A percentile compares a stretch with the other conserved stretches of the same genome.
phyloP scores from a whole-genome alignment of 2,113 vertebrate genomes.

The Sinosuthora webbiana region DNA sequence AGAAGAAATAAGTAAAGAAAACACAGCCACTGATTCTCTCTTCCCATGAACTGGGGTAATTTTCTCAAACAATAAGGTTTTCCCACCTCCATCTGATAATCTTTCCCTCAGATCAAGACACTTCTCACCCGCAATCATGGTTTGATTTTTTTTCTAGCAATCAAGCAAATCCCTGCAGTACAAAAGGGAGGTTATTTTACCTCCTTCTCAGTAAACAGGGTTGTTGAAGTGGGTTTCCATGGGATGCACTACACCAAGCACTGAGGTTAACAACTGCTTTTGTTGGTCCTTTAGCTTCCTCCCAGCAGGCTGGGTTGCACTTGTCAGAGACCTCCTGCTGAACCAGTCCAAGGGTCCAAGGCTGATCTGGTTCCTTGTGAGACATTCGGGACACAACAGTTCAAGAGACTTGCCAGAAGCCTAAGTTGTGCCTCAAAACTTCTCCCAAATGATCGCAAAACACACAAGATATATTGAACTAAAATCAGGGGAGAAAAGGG shows the following conservation, averaged over 20 bases:
- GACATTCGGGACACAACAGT: rapidly evolving
- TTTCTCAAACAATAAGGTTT: not conserved
- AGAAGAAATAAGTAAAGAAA: not conserved
- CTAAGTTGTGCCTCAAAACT: not conserved
- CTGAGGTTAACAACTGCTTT: not conserved
- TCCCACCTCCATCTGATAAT: not conserved
- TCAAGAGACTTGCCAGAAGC: not conserved
- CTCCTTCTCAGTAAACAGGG: not conserved
- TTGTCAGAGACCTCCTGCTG: not conserved
- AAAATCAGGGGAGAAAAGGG: not conserved
- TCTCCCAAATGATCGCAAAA: not conserved
- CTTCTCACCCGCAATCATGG: not conserved
- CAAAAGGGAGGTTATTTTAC: not conserved
- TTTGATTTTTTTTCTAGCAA: not conserved
- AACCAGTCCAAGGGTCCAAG: not conserved
- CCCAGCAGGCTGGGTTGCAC: not conserved
- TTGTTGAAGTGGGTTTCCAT: not conserved
- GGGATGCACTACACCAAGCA: not conserved
- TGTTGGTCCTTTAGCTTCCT: not conserved
- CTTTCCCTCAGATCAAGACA: not conserved
- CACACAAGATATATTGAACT: not conserved
- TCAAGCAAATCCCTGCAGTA: not conserved
- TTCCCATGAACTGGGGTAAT: not conserved
- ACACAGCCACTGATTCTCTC: not conserved
- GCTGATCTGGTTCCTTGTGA: not conserved